Conservation (phyloP, 2,888 invertebrate genomes). For the Spialia ferax region DNA sequence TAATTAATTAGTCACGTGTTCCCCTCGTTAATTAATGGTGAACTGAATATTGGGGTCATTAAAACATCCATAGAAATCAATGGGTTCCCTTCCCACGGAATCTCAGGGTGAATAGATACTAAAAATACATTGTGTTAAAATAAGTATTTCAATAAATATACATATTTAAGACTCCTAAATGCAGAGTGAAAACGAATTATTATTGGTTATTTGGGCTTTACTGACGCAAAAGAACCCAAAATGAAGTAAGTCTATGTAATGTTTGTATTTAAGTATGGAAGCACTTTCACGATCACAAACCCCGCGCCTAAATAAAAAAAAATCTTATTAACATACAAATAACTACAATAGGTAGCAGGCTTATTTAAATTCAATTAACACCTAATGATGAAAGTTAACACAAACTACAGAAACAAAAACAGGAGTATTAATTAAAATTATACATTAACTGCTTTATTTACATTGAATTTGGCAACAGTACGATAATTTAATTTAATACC, state of each 20-base stretch:
- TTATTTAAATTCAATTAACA: too few species aligned
- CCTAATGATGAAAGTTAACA: background rate
- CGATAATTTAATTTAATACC: background rate
- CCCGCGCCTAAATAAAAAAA: too few species aligned
- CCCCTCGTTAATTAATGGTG: conserved; percentile 30
- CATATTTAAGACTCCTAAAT: background rate
- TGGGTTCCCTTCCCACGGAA: conserved; percentile 34
- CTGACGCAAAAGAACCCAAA: too few species aligned
- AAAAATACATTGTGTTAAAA: too few species aligned
- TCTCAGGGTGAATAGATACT: background rate
- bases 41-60: conserved; percentile 14
- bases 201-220: too few species aligned
- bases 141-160: too few species aligned
- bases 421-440: background rate
- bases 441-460: background rate
- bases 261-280: too few species aligned
- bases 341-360: too few species aligned
- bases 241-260: too few species aligned
- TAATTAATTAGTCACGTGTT: conserved; percentile 26
- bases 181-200: too few species aligned
- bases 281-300: too few species aligned
- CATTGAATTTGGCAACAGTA: background rate
- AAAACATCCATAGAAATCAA: conserved; percentile 20
- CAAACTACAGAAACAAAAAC: background rate
- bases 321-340: too few species aligned